phyloP scores from a whole-genome alignment of 2,113 vertebrate species.

The Corythornis madagascariensis region DNA sequence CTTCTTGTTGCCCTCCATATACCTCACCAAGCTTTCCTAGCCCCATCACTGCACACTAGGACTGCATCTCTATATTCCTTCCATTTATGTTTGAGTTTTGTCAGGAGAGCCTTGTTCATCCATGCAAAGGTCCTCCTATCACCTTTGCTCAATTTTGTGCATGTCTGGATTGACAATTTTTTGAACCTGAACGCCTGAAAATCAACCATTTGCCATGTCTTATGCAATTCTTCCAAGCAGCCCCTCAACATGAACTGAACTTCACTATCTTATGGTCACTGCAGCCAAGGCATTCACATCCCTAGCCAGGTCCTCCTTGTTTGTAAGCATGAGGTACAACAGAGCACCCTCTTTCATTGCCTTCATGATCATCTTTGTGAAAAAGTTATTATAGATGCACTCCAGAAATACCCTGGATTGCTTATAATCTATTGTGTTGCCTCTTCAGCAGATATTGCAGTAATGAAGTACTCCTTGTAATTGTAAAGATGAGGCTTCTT shows the following conservation, averaged over 20 bases:
- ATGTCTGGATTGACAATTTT: not conserved
- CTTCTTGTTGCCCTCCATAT: not conserved
- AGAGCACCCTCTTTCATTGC: not conserved
- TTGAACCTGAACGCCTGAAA: not conserved
- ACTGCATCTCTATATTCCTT: not conserved
- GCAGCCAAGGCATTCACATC: not conserved
- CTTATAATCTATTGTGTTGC: not conserved
- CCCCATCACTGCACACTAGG: not conserved
- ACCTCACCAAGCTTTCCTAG: not conserved
- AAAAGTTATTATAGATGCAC: not conserved
- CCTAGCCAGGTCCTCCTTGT: not conserved
- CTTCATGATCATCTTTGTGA: not conserved
- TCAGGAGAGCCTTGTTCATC: not conserved
- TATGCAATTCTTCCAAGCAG: not conserved
- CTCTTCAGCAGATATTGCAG: not conserved
- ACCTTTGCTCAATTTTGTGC: not conserved
- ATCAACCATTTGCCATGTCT: not conserved
- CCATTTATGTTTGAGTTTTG: not conserved
- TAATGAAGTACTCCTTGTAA: not conserved
- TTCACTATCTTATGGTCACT: not conserved
- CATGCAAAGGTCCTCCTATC: not conserved
- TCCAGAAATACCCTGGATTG: not conserved
- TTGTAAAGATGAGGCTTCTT: not conserved
- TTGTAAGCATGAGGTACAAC: not conserved
- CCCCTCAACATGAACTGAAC: not conserved